Conservation (phyloP, 23 tunicate genomes). For the Ascidia mentula region DNA sequence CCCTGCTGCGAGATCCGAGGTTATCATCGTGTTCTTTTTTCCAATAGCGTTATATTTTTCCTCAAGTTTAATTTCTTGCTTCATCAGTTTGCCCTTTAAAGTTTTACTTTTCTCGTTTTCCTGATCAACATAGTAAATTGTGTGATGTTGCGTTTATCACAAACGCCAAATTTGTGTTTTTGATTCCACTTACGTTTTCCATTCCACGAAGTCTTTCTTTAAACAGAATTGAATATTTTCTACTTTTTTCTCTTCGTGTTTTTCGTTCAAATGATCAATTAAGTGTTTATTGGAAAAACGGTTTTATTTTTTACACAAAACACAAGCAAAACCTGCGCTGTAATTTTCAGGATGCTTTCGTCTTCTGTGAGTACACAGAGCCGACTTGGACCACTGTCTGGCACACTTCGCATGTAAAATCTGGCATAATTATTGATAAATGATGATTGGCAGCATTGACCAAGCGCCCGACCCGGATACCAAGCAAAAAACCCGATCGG, state of each 20-base stretch:
- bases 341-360: too few species aligned
- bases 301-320: too few species aligned
- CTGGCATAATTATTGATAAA: too few species aligned
- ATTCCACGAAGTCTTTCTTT: background rate
- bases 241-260: background rate
- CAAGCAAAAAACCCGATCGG: too few species aligned
- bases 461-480: too few species aligned
- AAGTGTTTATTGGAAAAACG: background rate
- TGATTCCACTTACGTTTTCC: background rate
- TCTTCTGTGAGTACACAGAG: too few species aligned
- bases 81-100: too few species aligned
- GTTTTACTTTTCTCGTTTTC: background rate
- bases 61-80: background rate
- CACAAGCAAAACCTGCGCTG: too few species aligned
- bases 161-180: background rate
- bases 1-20: too few species aligned
- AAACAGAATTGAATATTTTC: background rate
- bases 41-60: background rate
- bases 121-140: background rate
- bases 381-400: too few species aligned
- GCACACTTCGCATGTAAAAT: too few species aligned
- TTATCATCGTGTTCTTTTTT: background rate
- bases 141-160: background rate
- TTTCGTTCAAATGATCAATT: background rate
- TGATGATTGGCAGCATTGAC: too few species aligned